These are phyloP conservation scores for Chelonus formosanus DNA, from an alignment of 2,888 invertebrate genomes.

Conservation along the genomic window DNA sequence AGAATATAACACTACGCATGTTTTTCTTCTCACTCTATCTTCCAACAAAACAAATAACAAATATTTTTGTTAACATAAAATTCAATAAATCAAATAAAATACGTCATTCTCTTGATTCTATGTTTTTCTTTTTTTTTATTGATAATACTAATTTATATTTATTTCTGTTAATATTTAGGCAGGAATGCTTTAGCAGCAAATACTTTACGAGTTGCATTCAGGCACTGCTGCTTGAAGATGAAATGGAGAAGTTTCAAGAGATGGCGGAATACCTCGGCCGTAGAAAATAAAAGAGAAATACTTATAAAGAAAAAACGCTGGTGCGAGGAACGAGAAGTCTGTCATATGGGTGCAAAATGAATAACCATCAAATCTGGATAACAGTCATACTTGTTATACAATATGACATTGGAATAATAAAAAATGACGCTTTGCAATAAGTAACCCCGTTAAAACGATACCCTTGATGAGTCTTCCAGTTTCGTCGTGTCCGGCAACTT, in stretches of 20 bases:
- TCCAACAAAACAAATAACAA: no score
- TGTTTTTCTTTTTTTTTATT: no score
- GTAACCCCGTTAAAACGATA: conserved; percentile 1
- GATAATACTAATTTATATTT: conserved; percentile 6
- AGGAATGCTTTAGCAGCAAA: conserved; percentile 80
- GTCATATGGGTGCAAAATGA: conserved; percentile 8
- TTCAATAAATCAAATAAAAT: no score
- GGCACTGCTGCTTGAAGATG: conserved; percentile 79
- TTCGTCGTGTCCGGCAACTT: conserved; percentile 42
- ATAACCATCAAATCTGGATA: conserved; percentile 14
- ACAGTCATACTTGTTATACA: neutral
- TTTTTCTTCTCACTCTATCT: no score
- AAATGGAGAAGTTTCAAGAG: conserved; percentile 79
- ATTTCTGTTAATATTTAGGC: conserved; percentile 66
- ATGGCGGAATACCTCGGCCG: conserved; percentile 83
- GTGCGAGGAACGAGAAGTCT: conserved; percentile 42
- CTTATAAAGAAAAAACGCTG: conserved; percentile 44
- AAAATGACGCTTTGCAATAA: neutral
- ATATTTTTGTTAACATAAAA: no score
- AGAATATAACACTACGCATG: no score
- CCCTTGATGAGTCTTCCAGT: conserved; percentile 27
- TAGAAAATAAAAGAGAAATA: conserved; percentile 62
- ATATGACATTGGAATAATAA: neutral
- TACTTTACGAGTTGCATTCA: conserved; percentile 85
- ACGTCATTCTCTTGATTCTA: no score